Base-by-base conservation (phyloP, 2,888 invertebrate species). In the Crematogaster levior region DNA sequence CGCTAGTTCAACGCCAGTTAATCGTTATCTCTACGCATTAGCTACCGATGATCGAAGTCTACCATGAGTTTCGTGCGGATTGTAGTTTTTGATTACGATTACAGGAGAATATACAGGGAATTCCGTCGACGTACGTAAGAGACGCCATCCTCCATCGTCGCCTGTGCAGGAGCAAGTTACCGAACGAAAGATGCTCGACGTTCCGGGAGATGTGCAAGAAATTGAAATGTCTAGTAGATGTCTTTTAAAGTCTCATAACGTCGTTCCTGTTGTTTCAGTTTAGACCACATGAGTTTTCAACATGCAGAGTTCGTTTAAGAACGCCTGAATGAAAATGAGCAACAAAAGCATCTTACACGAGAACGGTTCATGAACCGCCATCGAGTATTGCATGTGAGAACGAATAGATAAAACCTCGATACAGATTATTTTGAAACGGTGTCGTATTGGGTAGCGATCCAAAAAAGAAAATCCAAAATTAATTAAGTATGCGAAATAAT, bases 41-140 rank as follows among this genome's bases (percentile, higher is more conserved):
- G 63, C 83, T 87, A 85, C 80, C 72, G 81, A 84, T 65, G 79
- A 85, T 86, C 79, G 83, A 82, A 65, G 73, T 79, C 82, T 73
- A 79, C 66, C 81, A 86, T 75, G 81, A 83, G 60, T 73, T 82
- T 70, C 80, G 77, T 51, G 61, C 43, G 63, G 70, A 81, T 77
- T 82, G 81, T 83, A 68, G 65, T 88, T 88, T 88, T 88, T 86
- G 86, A 86, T 88, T 88, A 88, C 82, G 82, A 81, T 77, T n/a
- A 77, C 37, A 72, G 43, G 53, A 83, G 72, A 75, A 72, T 61
- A 72, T 61, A 70, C 85, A 73, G 74, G 56, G 72, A 66, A 46
- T 65, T 61, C 58, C 65, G 73, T 58, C 77, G 65, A 51, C 56
- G 77, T 37, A 68, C 43, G 18, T 40, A 30, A 56, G 30, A 53